Percentiles rank a stretch among this genome's conserved stretches.
These are phyloP conservation scores for Nomada lathburiana DNA, from an alignment of 2,888 invertebrate genomes.

Conservation along the genomic window DNA sequence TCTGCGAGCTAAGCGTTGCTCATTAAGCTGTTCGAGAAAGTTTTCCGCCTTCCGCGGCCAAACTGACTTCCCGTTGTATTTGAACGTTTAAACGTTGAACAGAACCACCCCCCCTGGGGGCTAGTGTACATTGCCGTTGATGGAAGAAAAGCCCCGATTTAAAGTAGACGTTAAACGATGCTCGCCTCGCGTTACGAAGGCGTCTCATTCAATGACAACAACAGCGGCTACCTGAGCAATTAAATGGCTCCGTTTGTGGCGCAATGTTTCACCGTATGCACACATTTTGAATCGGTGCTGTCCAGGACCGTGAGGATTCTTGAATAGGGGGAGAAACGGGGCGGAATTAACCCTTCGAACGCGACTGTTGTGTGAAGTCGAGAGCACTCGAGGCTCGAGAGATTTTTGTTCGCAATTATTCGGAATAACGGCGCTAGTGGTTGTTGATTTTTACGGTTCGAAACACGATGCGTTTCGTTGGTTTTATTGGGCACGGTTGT, in stretches of 20 bases:
- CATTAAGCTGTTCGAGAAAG: conserved; percentile 67
- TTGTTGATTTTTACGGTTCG: too few species aligned
- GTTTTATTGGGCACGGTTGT: too few species aligned
- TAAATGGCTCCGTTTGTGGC: conserved; percentile 34
- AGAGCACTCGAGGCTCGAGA: background rate
- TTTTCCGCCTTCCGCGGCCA: conserved; percentile 54
- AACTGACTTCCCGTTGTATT: conserved; percentile 57
- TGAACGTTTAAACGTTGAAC: conserved; percentile 43
- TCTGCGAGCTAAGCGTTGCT: conserved; percentile 68
- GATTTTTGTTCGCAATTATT: background rate
- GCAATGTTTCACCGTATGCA: background rate
- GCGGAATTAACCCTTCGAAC: too few species aligned
- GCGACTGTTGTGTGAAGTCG: too few species aligned
- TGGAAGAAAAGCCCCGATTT: conserved; percentile 27
- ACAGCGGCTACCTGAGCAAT: conserved; percentile 41
- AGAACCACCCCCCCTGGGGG: background rate
- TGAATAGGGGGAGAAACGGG: too few species aligned
- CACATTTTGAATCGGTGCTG: conserved; percentile 1
- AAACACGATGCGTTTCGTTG: too few species aligned
- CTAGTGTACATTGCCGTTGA: background rate
- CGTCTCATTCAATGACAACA: conserved; percentile 34
- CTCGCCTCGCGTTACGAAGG: conserved; percentile 16
- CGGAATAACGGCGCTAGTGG: too few species aligned
- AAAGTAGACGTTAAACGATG: conserved; percentile 38
- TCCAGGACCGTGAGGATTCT: background rate